Percentiles rank a stretch among this genome's conserved stretches.
These are phyloP conservation scores for Meghimatium bilineatum DNA, from an alignment of 2,888 invertebrate species.

Conservation along the genomic window DNA sequence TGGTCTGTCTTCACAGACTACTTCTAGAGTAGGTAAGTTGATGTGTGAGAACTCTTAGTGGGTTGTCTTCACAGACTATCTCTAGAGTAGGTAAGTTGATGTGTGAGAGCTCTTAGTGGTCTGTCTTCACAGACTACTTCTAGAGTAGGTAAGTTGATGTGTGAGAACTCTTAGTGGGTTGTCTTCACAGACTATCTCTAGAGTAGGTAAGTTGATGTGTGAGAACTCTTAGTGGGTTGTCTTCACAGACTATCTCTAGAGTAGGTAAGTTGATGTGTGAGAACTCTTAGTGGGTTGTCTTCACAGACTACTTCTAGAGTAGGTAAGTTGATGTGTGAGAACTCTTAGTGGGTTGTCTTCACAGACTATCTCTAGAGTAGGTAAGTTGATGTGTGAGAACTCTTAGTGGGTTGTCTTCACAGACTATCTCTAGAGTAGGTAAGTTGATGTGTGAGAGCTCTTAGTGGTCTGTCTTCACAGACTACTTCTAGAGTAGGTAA, in stretches of 20 bases:
- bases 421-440: conserved; percentile 87
- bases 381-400: conserved; percentile 90
- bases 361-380: conserved; percentile 87
- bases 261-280: conserved; percentile 89
- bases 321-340: conserved; percentile 89
- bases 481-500: conserved; percentile 86
- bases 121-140: conserved; percentile 89
- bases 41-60: conserved; percentile 92
- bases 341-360: conserved; percentile 90
- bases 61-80: conserved; percentile 88
- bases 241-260: conserved; percentile 87
- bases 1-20: conserved; percentile 88
- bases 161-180: conserved; percentile 92
- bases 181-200: conserved; percentile 87
- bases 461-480: conserved; percentile 90
- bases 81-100: conserved; percentile 87
- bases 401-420: conserved; percentile 89
- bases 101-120: conserved; percentile 91
- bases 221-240: conserved; percentile 90
- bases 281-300: conserved; percentile 89
- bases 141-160: conserved; percentile 87
- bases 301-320: conserved; percentile 88
- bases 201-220: conserved; percentile 89
- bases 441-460: conserved; percentile 89
- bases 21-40: conserved; percentile 87